A percentile compares a stretch with the other conserved stretches of the same genome.
Evolutionary conservation across 2,797 vertebrate species (phyloP).

Genomic region (Phoeniculus purpureus): DNA sequence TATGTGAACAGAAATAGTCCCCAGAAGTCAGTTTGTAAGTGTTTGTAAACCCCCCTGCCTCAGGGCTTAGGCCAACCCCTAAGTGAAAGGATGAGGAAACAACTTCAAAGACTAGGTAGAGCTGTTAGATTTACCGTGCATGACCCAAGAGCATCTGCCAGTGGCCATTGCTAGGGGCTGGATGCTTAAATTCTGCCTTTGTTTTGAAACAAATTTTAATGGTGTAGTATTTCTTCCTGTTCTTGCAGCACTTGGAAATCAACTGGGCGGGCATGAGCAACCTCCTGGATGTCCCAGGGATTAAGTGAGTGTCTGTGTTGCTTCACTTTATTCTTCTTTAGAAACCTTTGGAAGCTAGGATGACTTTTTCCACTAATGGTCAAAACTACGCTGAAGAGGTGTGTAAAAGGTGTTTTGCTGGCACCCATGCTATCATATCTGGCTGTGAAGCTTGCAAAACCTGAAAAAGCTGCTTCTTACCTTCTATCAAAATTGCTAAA

Average conservation of each 20-base stretch:
- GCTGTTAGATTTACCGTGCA: not conserved
- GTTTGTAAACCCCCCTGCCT: not conserved
- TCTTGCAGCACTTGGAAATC: constrained; percentile 82
- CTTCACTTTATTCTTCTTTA: not conserved
- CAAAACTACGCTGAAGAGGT: not conserved
- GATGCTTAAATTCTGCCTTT: not conserved
- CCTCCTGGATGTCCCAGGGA: constrained; percentile 88
- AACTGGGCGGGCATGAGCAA: constrained; percentile 96
- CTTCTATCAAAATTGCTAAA: not conserved
- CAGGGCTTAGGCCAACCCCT: not conserved
- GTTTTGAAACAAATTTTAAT: not conserved
- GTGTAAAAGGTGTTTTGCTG: not conserved
- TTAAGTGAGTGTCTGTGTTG: constrained; percentile 80
- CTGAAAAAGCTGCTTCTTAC: not conserved
- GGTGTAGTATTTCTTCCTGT: not conserved
- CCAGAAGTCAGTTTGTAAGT: not conserved
- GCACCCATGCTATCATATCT: not conserved
- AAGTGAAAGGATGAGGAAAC: not conserved
- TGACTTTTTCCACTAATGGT: not conserved
- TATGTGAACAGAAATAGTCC: not conserved
- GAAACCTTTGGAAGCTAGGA: not conserved
- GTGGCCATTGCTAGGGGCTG: not conserved
- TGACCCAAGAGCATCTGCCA: not conserved
- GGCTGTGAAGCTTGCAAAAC: not conserved
- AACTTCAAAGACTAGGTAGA: not conserved